Conservation (phyloP, 2,888 invertebrate species). For the Eulithis testata region DNA sequence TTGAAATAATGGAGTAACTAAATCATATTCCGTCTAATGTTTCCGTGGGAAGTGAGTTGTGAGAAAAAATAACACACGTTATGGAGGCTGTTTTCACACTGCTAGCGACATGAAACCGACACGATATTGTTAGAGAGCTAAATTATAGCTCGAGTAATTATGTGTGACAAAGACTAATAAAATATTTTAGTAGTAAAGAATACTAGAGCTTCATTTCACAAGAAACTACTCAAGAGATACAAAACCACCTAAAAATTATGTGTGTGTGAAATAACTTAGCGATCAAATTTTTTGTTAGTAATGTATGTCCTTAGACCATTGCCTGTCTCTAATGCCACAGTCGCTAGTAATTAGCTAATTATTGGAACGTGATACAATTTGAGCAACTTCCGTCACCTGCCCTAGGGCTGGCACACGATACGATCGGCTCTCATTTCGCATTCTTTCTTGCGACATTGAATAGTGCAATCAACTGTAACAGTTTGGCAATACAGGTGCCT, state of each 20-base stretch:
- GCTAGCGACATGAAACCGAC: too few relatives aligned
- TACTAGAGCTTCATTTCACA: too few relatives aligned
- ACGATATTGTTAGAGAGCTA: too few relatives aligned
- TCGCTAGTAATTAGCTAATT: constrained; percentile 35
- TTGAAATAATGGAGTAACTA: constrained; percentile 57
- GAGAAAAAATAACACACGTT: constrained; percentile 48
- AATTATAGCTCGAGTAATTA: too few relatives aligned
- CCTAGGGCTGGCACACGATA: constrained; percentile 35
- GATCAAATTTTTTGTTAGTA: too few relatives aligned
- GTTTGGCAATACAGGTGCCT: constrained; percentile 25
- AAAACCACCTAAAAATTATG: too few relatives aligned
- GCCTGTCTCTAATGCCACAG: constrained; percentile 12
- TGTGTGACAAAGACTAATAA: too few relatives aligned
- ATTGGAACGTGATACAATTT: constrained; percentile 44
- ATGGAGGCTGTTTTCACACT: not conserved
- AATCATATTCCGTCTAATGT: constrained; percentile 57
- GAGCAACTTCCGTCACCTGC: constrained; percentile 50
- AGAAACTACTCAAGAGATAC: too few relatives aligned
- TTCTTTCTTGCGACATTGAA: constrained; percentile 40
- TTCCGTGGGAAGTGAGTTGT: constrained; percentile 61
- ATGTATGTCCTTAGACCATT: constrained; percentile 17
- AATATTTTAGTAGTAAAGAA: too few relatives aligned
- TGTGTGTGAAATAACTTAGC: too few relatives aligned
- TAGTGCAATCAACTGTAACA: constrained; percentile 33
- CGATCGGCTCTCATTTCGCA: constrained; percentile 41